Conservation (phyloP, 2,113 vertebrate species). For the cat (Felis catus) region DNA sequence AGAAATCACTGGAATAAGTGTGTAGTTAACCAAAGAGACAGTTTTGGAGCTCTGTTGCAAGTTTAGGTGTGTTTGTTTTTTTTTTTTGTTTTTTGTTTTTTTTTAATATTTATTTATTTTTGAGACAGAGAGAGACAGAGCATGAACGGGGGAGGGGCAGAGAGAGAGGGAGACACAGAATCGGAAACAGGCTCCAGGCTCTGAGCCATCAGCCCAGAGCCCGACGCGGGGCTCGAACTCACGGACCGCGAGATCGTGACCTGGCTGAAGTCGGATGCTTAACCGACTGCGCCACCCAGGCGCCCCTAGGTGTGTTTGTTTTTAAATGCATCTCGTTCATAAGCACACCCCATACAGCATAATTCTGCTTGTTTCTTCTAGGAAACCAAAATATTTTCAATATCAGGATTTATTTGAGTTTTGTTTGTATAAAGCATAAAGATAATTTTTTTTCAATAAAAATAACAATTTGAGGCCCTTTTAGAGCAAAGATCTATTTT, state of each 20-base stretch:
- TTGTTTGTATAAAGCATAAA: slow-evolving; percentile 47
- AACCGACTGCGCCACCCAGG: too few species aligned
- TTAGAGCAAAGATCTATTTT: slow-evolving; percentile 59
- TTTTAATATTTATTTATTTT: too few species aligned
- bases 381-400: slow-evolving; percentile 62
- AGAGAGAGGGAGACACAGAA: too few species aligned
- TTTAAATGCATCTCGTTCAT: slow-evolving; percentile 17
- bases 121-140: too few species aligned
- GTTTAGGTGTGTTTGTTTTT: slow-evolving; percentile 36
- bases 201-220: too few species aligned
- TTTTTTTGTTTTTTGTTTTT: too few species aligned
- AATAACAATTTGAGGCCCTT: slow-evolving; percentile 63
- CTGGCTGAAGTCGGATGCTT: too few species aligned
- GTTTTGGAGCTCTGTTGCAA: neutral
- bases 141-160: too few species aligned
- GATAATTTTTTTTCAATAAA: slow-evolving; percentile 56
- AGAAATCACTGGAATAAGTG: neutral
- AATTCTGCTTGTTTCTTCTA: slow-evolving; percentile 54
- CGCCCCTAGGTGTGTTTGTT: neutral
- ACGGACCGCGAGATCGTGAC: too few species aligned
- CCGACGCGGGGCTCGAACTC: too few species aligned
- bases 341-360: neutral
- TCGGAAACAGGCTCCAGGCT: too few species aligned
- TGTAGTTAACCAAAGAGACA: slow-evolving; percentile 8
- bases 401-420: slow-evolving; percentile 53